These are phyloP conservation scores for Anser cygnoides DNA, from an alignment of 2,113 vertebrate genomes.

Conservation along the genomic window DNA sequence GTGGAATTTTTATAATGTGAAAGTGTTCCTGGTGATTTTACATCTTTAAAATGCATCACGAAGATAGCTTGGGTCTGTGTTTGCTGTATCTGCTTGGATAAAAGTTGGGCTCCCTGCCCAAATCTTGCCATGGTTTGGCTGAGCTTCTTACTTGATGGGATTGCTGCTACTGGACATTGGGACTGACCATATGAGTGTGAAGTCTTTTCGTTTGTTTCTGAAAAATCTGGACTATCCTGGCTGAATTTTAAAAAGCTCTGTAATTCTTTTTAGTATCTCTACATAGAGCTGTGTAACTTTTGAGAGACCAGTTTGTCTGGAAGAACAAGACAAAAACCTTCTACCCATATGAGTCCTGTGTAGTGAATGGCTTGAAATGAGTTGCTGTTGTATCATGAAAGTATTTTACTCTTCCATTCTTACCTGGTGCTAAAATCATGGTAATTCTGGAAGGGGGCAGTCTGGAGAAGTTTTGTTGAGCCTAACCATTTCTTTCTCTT, in stretches of 20 bases:
- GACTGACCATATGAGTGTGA: background rate
- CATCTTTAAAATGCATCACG: background rate
- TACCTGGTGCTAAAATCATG: background rate
- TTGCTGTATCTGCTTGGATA: background rate
- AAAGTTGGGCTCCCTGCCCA: background rate
- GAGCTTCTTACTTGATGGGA: rapidly evolving
- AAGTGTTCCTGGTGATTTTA: background rate
- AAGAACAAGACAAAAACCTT: background rate
- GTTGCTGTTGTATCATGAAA: background rate
- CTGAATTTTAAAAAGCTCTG: background rate
- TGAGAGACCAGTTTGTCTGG: background rate
- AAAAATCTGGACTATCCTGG: background rate
- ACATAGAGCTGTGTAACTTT: background rate
- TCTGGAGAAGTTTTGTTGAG: background rate
- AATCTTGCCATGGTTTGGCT: background rate
- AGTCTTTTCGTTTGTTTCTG: background rate
- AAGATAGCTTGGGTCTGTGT: background rate
- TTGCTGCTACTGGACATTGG: background rate
- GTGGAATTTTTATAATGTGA: background rate
- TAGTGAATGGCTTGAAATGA: background rate
- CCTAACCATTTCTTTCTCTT: background rate
- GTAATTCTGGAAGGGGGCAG: background rate
- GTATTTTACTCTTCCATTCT: background rate
- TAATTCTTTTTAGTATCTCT: background rate
- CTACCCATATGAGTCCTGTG: background rate